These are phyloP conservation scores for Drosophila seguyi DNA, from an alignment of 1,140 invertebrate genomes.

Conservation along the genomic window DNA sequence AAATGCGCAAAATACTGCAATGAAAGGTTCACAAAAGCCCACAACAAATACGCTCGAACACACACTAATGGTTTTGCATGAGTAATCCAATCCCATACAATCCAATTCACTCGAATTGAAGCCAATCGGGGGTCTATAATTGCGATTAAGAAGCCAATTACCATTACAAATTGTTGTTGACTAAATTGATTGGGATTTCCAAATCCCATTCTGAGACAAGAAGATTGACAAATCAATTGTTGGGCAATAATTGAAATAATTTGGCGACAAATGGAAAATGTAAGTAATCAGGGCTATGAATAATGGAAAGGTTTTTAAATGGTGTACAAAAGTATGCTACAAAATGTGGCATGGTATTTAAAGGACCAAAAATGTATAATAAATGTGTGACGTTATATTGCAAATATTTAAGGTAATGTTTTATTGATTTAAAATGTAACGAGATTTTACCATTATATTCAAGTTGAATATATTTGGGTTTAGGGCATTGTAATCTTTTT, in stretches of 20 bases:
- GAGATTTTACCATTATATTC: neutral
- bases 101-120: slow-evolving; percentile 17
- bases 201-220: slow-evolving; percentile 14
- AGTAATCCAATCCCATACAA: slow-evolving; percentile 35
- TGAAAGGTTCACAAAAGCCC: slow-evolving; percentile 48
- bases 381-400: neutral
- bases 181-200: slow-evolving; percentile 22
- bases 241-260: slow-evolving; percentile 43
- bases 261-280: slow-evolving; percentile 19
- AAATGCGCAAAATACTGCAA: slow-evolving; percentile 63
- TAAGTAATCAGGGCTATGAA: neutral
- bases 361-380: neutral
- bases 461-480: neutral
- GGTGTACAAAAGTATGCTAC: neutral
- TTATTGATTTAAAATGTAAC: neutral
- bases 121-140: slow-evolving; percentile 39
- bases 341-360: neutral
- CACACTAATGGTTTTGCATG: slow-evolving; percentile 29
- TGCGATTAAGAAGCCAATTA: slow-evolving; percentile 51
- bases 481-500: neutral
- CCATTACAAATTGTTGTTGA: slow-evolving; percentile 41
- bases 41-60: slow-evolving; percentile 40
- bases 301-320: neutral
- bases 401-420: neutral
- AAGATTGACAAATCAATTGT: slow-evolving; percentile 45